Evolutionary conservation across 2,113 vertebrate genomes (phyloP).

Genomic region (Percopsis transmontana): DNA sequence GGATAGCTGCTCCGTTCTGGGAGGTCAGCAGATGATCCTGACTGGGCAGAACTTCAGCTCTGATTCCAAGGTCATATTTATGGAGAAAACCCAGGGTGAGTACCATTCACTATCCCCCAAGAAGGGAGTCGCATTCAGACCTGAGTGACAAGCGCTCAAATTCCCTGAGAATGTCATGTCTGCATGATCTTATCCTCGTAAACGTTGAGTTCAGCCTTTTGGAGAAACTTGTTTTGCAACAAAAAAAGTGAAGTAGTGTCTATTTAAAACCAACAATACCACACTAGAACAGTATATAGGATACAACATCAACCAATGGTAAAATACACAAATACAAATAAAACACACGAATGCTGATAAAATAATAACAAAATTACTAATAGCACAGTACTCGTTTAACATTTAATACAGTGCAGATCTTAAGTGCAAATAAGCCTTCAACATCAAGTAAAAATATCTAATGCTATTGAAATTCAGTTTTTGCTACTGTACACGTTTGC

Average conservation of each 20-base stretch:
- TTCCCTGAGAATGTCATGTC: not conserved
- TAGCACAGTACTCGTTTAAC: not conserved
- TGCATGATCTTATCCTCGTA: not conserved
- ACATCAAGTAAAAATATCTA: too few species aligned
- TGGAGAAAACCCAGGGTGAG: slow-evolving; percentile 94
- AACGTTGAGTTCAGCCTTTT: not conserved
- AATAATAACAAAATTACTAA: too few species aligned
- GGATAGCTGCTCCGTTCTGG: slow-evolving; percentile 92
- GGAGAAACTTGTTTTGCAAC: not conserved
- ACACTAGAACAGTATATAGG: too few species aligned
- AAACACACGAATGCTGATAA: too few species aligned
- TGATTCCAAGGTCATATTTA: slow-evolving; percentile 95
- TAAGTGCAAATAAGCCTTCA: not conserved
- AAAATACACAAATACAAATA: too few species aligned
- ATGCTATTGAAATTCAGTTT: too few species aligned
- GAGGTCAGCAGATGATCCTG: slow-evolving; percentile 98
- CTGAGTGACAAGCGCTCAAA: not conserved
- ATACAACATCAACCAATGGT: too few species aligned
- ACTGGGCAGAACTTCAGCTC: slow-evolving; percentile 96
- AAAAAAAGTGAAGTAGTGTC: not conserved
- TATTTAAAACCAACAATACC: not conserved
- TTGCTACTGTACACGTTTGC: too few species aligned
- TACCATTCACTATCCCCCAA: not conserved
- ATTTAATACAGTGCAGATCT: not conserved
- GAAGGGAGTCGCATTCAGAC: not conserved